phyloP scores from a whole-genome alignment of 2,797 vertebrate genomes.

The Pseudocheirus occidentalis region DNA sequence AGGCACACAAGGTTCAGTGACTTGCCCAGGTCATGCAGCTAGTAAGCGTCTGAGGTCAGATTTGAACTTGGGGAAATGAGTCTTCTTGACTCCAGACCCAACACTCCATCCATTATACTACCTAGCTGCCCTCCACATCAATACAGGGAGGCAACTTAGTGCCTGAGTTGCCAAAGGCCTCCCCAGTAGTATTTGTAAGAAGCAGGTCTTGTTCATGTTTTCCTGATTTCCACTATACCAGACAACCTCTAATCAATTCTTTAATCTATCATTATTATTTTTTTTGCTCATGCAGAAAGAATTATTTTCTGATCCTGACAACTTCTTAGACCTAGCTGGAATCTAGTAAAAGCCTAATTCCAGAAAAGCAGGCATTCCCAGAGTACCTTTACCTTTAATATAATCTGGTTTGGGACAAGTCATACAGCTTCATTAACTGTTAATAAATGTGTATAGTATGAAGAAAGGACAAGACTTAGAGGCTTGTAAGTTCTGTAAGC shows the following conservation, averaged over 20 bases:
- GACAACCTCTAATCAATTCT: neutral
- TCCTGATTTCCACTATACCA: neutral
- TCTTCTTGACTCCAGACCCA: neutral
- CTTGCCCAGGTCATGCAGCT: neutral
- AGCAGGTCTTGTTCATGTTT: neutral
- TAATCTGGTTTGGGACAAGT: neutral
- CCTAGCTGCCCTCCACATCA: too few species aligned
- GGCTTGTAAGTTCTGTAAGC: neutral
- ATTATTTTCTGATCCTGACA: constrained; percentile 30
- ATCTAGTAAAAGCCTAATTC: constrained; percentile 3
- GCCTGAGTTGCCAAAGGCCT: neutral
- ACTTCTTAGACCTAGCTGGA: constrained; percentile 37
- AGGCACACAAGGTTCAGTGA: neutral
- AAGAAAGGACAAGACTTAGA: neutral
- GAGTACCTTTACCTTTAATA: neutral
- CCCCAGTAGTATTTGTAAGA: neutral
- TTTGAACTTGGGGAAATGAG: neutral
- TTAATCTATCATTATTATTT: constrained; percentile 62
- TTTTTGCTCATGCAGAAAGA: constrained; percentile 62
- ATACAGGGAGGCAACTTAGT: neutral
- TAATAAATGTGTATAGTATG: neutral
- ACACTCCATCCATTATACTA: neutral
- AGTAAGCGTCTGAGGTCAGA: neutral
- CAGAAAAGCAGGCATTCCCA: neutral
- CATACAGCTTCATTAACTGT: neutral